phyloP scores from a whole-genome alignment of 2,888 invertebrate genomes.

The Trachelus stipa region DNA sequence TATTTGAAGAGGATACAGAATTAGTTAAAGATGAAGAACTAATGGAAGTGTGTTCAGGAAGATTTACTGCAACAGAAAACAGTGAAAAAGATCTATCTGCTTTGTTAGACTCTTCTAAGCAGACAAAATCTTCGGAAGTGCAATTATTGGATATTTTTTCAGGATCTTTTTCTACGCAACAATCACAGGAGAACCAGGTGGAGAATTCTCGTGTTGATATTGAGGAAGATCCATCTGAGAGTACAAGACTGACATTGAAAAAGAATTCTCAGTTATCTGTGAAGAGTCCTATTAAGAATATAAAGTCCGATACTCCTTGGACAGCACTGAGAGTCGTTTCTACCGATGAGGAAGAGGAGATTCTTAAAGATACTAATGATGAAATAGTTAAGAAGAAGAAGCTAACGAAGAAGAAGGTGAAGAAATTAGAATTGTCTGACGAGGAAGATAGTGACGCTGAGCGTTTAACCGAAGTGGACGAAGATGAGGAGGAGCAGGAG shows the following conservation, averaged over 20 bases:
- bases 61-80: constrained; percentile 41
- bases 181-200: constrained; percentile 30
- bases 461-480: constrained; percentile 27
- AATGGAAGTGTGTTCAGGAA: constrained; percentile 70
- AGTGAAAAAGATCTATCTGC: constrained; percentile 11
- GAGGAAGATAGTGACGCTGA: constrained; percentile 61
- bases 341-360: constrained; percentile 60
- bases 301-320: constrained; percentile 51
- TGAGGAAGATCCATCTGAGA: constrained; percentile 58
- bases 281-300: constrained; percentile 58
- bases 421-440: constrained; percentile 55
- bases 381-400: constrained; percentile 42
- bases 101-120: constrained; percentile 20
- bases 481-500: constrained; percentile 58
- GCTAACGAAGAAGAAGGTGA: constrained; percentile 36
- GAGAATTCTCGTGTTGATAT: constrained; percentile 45
- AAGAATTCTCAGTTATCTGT: constrained; percentile 45
- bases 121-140: constrained; percentile 39
- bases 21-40: constrained; percentile 68
- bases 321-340: constrained; percentile 41
- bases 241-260: constrained; percentile 61
- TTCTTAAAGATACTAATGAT: constrained; percentile 29
- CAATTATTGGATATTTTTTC: constrained; percentile 67
- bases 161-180: constrained; percentile 70
- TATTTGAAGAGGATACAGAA: constrained; percentile 60